phyloP scores from a whole-genome alignment of 2,888 invertebrate genomes.

The Seira musarum region DNA sequence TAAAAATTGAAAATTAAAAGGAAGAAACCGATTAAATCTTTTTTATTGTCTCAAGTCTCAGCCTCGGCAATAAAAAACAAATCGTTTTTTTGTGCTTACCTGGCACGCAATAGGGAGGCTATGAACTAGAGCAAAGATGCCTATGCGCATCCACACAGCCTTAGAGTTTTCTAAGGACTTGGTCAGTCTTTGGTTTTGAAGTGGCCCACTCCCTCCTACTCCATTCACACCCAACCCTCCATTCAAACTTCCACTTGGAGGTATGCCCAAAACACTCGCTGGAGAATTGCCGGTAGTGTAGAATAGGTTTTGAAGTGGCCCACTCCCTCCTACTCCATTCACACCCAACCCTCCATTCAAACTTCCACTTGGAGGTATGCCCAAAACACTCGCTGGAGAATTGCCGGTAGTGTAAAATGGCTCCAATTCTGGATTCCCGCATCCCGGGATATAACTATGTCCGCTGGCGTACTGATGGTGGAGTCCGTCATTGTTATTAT shows the following conservation, averaged over 20 bases:
- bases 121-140: conserved; percentile 67
- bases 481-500: conserved; percentile 50
- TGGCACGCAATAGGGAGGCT: conserved; percentile 64
- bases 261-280: conserved; percentile 61
- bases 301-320: too few relatives aligned
- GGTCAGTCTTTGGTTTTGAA: conserved; percentile 60
- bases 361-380: conserved; percentile 49
- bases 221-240: conserved; percentile 18
- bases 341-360: conserved; percentile 5
- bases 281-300: conserved; percentile 62
- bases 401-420: conserved; percentile 56
- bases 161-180: conserved; percentile 63
- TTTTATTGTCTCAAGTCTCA: not conserved
- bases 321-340: conserved; percentile 13
- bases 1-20: conserved; percentile 1
- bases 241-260: conserved; percentile 36
- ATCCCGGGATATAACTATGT: conserved; percentile 43
- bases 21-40: conserved; percentile 19
- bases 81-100: conserved; percentile 44
- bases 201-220: too few relatives aligned
- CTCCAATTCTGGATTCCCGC: conserved; percentile 45
- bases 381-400: conserved; percentile 63
- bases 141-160: conserved; percentile 68
- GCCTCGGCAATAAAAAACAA: too few relatives aligned
- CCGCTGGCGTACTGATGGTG: conserved; percentile 38